A percentile compares a stretch with the other conserved stretches of the same genome.
Evolutionary conservation across 2,888 invertebrate species (phyloP).

Genomic region (Rutpela maculata): DNA sequence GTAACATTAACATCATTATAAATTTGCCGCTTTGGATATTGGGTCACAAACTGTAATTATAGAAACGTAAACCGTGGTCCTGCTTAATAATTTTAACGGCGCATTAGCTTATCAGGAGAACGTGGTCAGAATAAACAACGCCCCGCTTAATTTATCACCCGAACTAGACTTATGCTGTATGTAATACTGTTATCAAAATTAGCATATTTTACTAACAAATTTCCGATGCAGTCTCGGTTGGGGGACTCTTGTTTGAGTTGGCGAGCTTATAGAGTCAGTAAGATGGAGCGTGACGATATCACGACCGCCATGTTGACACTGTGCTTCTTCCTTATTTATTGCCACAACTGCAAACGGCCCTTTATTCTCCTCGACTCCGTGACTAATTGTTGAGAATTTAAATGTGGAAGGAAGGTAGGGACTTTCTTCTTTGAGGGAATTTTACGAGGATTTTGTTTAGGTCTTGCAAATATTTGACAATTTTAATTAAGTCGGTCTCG

Average conservation of each 20-base stretch:
- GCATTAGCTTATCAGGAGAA: constrained; percentile 35
- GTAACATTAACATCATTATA: not conserved
- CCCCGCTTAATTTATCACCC: constrained; percentile 32
- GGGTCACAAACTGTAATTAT: constrained; percentile 27
- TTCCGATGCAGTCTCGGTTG: constrained; percentile 38
- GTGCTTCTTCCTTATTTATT: constrained; percentile 38
- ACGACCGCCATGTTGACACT: constrained; percentile 52
- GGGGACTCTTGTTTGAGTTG: constrained; percentile 53
- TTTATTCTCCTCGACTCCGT: constrained; percentile 10
- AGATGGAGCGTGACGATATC: constrained; percentile 58
- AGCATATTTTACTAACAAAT: constrained; percentile 53
- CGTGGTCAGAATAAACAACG: constrained; percentile 40
- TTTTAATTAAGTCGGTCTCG: constrained; percentile 36
- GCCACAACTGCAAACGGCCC: constrained; percentile 18
- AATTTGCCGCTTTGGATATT: not conserved
- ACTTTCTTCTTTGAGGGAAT: constrained; percentile 9
- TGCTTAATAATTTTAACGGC: constrained; percentile 36
- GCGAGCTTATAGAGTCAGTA: constrained; percentile 56
- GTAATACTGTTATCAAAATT: constrained; percentile 43
- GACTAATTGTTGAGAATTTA: constrained; percentile 35
- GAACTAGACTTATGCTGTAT: constrained; percentile 30
- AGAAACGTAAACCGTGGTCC: constrained; percentile 15
- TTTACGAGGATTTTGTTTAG: constrained; percentile 28
- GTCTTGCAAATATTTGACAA: constrained; percentile 38
- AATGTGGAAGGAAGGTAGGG: constrained; percentile 18